Base-by-base conservation (phyloP, 53 echinoderm and acorn worm species). In the Luidia sarsii region DNA sequence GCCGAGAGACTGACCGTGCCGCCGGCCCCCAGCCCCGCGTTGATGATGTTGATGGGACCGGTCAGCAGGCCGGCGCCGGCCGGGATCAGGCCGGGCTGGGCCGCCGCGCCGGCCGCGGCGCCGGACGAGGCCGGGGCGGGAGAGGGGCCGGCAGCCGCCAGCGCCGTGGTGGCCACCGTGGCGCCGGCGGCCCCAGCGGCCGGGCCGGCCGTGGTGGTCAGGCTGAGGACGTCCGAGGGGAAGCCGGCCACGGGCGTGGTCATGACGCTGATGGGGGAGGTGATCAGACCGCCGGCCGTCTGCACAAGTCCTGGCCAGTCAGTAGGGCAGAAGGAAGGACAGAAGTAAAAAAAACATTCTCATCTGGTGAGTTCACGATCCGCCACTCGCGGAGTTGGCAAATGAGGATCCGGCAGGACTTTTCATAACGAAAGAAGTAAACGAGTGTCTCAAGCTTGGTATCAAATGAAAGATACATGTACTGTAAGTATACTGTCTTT, bases 11-110 rank as follows among this genome's bases (percentile, higher is more conserved):
- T 90, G n/a, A 94, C 87, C 31, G 84, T 59, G 23, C 88, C 87
- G 7, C 81, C 82, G 15, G 87, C 79, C 33, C 57, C 43, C 64
- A 52, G 66, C 33, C 52, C 85, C 37, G 83, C 89, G 83, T 88
- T 83, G 21, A 94, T 94, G 72, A 94, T 91, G 63, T 91, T 91
- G 50, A 91, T 91, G 19, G 91, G 91, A 43, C 88, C 91, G 0
- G 91, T 91, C 79, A 94, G 52, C 48, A 94, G 74, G 1, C 84
- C 85, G 0, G 70, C 48, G 5, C 69, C 80, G 29, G 89, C 43
- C 33, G 83, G 81, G 60, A 88, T 82, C 33, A 91, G 70, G 55
- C 80, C 62, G 65, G 87, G 70, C 48, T 89, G 90, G 28, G 89
- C 15, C 20, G 72, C 28, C 34, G 77, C 67, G 30, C 79, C 37